Percentiles rank a stretch among this genome's conserved stretches.
Conservation (phyloP, 2,797 vertebrate species). For the Chelon auratus region DNA sequence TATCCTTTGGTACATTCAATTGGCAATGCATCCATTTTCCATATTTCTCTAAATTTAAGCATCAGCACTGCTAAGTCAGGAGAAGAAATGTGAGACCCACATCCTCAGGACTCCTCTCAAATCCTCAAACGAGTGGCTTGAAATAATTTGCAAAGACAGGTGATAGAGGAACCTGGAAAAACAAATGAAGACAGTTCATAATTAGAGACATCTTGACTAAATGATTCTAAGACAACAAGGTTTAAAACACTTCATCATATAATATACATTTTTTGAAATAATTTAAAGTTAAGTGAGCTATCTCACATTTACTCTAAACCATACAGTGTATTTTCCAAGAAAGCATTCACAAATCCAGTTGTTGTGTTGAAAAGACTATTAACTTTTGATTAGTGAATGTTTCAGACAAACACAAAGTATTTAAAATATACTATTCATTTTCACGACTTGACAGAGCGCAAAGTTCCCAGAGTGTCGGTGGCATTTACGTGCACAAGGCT, state of each 20-base stretch:
- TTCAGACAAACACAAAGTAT: neutral
- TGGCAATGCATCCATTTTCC: neutral
- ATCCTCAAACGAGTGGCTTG: conserved; percentile 87
- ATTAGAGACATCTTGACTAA: neutral
- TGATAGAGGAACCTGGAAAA: conserved; percentile 86
- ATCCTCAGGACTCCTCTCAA: conserved; percentile 83
- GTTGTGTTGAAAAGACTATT: too few relatives aligned
- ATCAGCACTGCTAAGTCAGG: too few relatives aligned
- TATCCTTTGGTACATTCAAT: neutral
- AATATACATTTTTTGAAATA: neutral
- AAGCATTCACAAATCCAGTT: too few relatives aligned
- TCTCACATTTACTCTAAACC: neutral
- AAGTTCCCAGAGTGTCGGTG: neutral
- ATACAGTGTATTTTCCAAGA: too few relatives aligned
- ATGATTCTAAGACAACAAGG: neutral
- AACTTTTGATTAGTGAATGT: neutral
- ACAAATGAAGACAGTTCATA: neutral
- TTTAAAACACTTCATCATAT: neutral
- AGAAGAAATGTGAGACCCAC: too few relatives aligned
- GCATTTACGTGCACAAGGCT: conserved; percentile 24
- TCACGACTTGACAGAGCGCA: neutral
- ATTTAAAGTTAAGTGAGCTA: neutral
- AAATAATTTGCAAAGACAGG: conserved; percentile 85
- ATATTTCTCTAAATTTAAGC: neutral
- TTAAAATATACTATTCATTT: neutral